phyloP scores from a whole-genome alignment of 2,888 invertebrate species.

The Lamellibrachia satsuma region DNA sequence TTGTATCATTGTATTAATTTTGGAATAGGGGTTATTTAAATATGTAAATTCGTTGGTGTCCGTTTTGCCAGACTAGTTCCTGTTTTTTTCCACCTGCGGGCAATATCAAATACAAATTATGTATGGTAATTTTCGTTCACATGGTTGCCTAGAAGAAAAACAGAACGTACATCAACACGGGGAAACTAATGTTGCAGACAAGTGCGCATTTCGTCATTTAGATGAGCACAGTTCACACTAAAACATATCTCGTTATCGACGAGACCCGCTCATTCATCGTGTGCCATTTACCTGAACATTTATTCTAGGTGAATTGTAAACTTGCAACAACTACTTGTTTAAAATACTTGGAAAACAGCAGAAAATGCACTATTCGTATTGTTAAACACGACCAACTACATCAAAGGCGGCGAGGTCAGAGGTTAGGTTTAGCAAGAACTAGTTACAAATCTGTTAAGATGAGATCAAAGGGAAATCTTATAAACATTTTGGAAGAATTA shows the following conservation, averaged over 20 bases:
- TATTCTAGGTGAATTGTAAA: neutral
- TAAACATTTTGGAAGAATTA: neutral
- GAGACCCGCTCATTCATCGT: too few species aligned
- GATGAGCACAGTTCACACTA: too few species aligned
- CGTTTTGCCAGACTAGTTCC: too few species aligned
- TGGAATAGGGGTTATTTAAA: neutral
- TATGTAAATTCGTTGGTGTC: neutral
- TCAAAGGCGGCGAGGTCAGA: neutral
- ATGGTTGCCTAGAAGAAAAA: too few species aligned
- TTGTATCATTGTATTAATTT: neutral
- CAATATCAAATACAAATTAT: too few species aligned
- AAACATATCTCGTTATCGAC: too few species aligned
- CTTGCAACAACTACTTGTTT: neutral
- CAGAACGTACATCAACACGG: too few species aligned
- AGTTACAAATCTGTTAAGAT: neutral
- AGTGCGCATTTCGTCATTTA: too few species aligned
- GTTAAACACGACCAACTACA: neutral
- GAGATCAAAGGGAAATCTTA: neutral
- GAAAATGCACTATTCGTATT: neutral
- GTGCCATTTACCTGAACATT: too few species aligned
- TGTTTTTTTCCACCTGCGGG: too few species aligned
- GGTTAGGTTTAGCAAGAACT: neutral
- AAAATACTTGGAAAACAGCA: neutral
- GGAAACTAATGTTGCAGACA: too few species aligned
- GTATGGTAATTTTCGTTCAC: too few species aligned